Percentiles rank a stretch among this genome's conserved stretches.
Evolutionary conservation across 2,888 invertebrate genomes (phyloP).

Genomic region (Muscina levida): DNA sequence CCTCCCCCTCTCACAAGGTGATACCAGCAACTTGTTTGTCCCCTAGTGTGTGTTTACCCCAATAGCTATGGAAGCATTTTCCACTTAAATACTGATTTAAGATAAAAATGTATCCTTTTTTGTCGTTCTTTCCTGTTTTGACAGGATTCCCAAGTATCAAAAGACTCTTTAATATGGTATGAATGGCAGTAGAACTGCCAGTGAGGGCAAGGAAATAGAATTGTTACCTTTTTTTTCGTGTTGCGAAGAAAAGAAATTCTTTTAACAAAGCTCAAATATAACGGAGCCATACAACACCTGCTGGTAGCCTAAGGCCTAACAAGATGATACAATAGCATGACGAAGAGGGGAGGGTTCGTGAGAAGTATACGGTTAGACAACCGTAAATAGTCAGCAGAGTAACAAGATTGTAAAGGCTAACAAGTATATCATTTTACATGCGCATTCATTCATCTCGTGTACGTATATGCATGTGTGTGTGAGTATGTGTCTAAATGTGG

Average conservation of each 20-base stretch:
- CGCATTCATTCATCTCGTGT: background rate
- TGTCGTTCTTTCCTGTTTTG: background rate
- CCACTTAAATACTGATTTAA: conserved; percentile 45
- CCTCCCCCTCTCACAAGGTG: background rate
- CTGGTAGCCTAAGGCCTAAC: conserved; percentile 23
- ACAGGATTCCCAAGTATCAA: too few relatives aligned
- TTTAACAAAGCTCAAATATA: conserved; percentile 35
- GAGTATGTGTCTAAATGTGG: background rate
- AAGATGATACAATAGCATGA: background rate
- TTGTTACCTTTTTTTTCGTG: background rate
- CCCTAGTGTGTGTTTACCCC: background rate
- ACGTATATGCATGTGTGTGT: background rate
- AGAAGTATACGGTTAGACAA: too few relatives aligned
- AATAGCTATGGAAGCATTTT: conserved; percentile 25
- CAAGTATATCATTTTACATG: conserved; percentile 15
- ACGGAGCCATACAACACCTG: conserved; percentile 12
- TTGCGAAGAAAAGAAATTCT: conserved; percentile 1
- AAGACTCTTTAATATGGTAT: too few relatives aligned
- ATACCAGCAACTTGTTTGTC: background rate
- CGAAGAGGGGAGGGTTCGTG: background rate
- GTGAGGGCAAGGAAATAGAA: too few relatives aligned
- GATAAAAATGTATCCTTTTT: conserved; percentile 32
- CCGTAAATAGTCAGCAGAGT: background rate
- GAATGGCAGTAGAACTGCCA: too few relatives aligned
- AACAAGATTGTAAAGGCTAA: conserved; percentile 10